Conservation (phyloP, 2,888 invertebrate species). For the Tachina lurida region DNA sequence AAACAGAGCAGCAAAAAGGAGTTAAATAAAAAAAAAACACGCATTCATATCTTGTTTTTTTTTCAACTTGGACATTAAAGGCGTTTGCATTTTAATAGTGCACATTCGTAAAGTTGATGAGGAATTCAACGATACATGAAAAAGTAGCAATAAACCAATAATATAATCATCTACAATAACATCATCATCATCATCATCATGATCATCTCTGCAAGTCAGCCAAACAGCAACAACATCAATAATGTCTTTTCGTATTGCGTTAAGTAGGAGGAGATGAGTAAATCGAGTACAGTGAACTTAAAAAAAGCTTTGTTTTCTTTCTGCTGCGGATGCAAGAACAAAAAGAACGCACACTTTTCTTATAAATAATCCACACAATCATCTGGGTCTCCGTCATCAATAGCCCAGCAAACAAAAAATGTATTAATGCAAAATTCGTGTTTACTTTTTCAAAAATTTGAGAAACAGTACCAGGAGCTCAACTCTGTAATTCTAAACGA, state of each 20-base stretch:
- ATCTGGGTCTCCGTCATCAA: background rate
- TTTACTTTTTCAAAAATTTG: too few species aligned
- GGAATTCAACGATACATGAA: constrained; percentile 42
- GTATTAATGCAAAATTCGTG: too few species aligned
- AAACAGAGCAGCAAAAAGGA: constrained; percentile 15
- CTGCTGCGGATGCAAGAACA: constrained; percentile 32
- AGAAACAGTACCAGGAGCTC: too few species aligned
- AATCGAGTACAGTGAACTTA: constrained; percentile 64
- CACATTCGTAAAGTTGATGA: constrained; percentile 34
- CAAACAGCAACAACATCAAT: constrained; percentile 25
- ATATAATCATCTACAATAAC: constrained; percentile 13
- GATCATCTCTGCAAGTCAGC: background rate
- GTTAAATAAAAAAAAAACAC: constrained; percentile 6
- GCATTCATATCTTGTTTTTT: background rate
- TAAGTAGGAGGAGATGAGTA: constrained; percentile 47
- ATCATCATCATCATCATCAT: constrained; percentile 34
- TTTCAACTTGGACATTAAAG: constrained; percentile 42
- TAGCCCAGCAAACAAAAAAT: constrained; percentile 36
- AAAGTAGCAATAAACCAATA: constrained; percentile 34
- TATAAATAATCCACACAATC: constrained; percentile 2
- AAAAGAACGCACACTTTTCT: constrained; percentile 19
- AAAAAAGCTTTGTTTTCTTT: constrained; percentile 51
- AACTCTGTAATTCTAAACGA: too few species aligned
- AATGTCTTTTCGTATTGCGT: constrained; percentile 29
- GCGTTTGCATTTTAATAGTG: constrained; percentile 56